Conservation (phyloP, 2,797 vertebrate genomes). For the Discoglossus pictus region DNA sequence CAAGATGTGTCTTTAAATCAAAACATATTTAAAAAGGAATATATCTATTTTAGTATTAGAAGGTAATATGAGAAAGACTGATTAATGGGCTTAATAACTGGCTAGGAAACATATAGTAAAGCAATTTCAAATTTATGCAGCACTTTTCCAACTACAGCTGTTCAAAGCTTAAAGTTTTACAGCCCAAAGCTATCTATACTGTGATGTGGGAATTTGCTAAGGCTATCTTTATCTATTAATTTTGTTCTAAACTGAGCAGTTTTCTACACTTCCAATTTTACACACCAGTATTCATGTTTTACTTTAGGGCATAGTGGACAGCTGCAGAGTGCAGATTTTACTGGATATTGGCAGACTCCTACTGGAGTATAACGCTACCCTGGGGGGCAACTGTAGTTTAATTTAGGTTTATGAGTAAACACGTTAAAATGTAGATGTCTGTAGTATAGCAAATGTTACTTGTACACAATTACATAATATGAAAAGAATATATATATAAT, state of each 20-base stretch:
- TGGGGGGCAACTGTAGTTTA: slow-evolving; percentile 59
- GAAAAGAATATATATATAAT: not conserved
- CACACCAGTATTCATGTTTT: slow-evolving; percentile 63
- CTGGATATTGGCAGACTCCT: slow-evolving; percentile 57
- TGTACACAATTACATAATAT: slow-evolving; percentile 21
- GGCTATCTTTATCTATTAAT: slow-evolving; percentile 54
- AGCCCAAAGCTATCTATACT: slow-evolving; percentile 47
- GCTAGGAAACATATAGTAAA: slow-evolving; percentile 19
- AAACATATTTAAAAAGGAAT: too few relatives aligned
- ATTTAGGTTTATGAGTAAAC: slow-evolving; percentile 66
- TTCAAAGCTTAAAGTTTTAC: slow-evolving; percentile 35
- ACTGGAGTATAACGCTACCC: slow-evolving; percentile 56
- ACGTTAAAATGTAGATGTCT: slow-evolving; percentile 54
- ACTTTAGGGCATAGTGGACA: slow-evolving; percentile 61
- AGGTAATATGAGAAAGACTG: not conserved
- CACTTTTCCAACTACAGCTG: slow-evolving; percentile 41
- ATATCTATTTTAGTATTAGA: too few relatives aligned
- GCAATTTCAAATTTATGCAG: slow-evolving; percentile 37
- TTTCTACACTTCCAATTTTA: slow-evolving; percentile 65
- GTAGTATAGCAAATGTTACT: slow-evolving; percentile 55
- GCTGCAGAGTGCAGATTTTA: slow-evolving; percentile 61
- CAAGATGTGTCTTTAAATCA: too few relatives aligned
- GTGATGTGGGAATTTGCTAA: slow-evolving; percentile 48
- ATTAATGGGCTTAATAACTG: slow-evolving; percentile 5
- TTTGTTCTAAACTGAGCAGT: slow-evolving; percentile 56